phyloP scores from a whole-genome alignment of 2,888 invertebrate genomes.

The Drosophila greeni region DNA sequence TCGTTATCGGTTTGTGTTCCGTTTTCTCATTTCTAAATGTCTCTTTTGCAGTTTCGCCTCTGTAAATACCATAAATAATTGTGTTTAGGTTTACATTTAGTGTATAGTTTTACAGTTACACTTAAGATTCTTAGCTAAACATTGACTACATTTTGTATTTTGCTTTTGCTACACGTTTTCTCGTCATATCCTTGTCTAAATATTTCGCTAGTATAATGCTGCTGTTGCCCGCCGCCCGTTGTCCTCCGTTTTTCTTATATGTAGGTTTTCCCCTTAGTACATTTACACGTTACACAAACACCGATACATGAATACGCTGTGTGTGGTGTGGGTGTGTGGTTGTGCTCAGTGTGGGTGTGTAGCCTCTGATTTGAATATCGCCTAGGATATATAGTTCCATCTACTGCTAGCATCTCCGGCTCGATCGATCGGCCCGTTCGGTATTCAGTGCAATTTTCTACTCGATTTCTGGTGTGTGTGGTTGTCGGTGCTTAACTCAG shows the following conservation, averaged over 20 bases:
- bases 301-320: conserved; percentile 59
- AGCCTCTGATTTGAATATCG: conserved; percentile 34
- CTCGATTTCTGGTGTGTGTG: conserved; percentile 38
- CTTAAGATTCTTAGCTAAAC: conserved; percentile 65
- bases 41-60: conserved; percentile 24
- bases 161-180: conserved; percentile 67
- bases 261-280: conserved; percentile 37
- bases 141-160: conserved; percentile 68
- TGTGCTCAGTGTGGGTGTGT: conserved; percentile 20
- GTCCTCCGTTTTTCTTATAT: conserved; percentile 28
- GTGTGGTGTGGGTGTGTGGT: conserved; percentile 24
- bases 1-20: conserved; percentile 23
- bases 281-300: conserved; percentile 66
- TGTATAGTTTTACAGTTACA: conserved; percentile 44
- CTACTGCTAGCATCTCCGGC: conserved; percentile 18
- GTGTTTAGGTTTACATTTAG: conserved; percentile 66
- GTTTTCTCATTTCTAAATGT: conserved; percentile 20
- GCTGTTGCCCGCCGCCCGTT: conserved; percentile 4
- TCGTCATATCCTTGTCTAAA: conserved; percentile 53
- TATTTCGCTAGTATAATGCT: conserved; percentile 57
- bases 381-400: conserved; percentile 32
- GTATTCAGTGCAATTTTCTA: conserved; percentile 39
- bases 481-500: conserved; percentile 35
- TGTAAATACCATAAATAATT: conserved; percentile 72
- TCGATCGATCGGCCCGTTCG: conserved; percentile 13